These are phyloP conservation scores for Diaprepes abbreviatus DNA, from an alignment of 2,888 invertebrate species.

Conservation along the genomic window DNA sequence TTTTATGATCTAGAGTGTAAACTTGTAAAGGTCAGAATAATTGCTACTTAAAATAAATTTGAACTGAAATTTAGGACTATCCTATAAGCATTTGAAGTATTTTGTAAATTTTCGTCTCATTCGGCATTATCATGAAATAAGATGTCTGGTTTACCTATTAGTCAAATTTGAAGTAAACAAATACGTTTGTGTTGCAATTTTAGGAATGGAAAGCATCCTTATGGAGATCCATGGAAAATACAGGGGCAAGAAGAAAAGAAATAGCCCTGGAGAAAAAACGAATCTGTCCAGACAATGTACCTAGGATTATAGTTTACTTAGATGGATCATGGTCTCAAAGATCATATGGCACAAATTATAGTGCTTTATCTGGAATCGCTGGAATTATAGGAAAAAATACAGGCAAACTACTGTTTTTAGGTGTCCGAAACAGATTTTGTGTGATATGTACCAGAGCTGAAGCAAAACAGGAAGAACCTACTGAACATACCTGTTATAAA, in stretches of 20 bases:
- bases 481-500: constrained; percentile 45
- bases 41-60: too few relatives aligned
- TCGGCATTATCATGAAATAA: too few relatives aligned
- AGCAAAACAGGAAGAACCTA: constrained; percentile 15
- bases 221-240: constrained; percentile 16
- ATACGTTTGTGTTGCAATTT: too few relatives aligned
- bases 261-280: constrained; percentile 21
- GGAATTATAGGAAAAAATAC: constrained; percentile 50
- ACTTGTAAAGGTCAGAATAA: constrained; percentile 33
- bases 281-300: not conserved
- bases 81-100: too few relatives aligned
- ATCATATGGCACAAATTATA: constrained; percentile 51
- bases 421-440: constrained; percentile 52
- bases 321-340: constrained; percentile 54
- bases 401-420: constrained; percentile 47
- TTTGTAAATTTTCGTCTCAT: too few relatives aligned
- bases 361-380: constrained; percentile 52
- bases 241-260: constrained; percentile 13
- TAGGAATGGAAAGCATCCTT: constrained; percentile 27
- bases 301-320: constrained; percentile 48
- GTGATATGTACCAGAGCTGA: constrained; percentile 38
- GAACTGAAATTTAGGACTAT: too few relatives aligned
- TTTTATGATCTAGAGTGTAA: constrained; percentile 44
- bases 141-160: too few relatives aligned
- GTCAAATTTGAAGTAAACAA: too few relatives aligned